Conservation (phyloP, 2,113 vertebrate species). For the Nerophis lumbriciformis region DNA sequence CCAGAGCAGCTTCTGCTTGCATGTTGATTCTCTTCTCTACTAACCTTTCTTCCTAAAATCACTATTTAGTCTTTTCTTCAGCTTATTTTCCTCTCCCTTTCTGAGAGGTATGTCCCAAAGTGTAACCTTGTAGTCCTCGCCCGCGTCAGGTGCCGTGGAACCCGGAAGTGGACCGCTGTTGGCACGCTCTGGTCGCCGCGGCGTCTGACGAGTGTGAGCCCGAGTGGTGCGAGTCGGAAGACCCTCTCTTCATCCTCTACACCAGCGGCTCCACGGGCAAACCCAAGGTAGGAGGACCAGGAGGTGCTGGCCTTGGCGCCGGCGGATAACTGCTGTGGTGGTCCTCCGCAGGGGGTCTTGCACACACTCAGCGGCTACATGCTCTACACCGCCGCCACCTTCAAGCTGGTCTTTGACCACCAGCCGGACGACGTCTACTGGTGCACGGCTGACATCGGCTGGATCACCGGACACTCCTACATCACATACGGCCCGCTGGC, state of each 20-base stretch:
- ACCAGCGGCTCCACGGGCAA: conserved; percentile 97
- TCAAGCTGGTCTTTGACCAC: conserved; percentile 94
- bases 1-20: too few relatives aligned
- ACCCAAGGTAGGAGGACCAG: conserved; percentile 78
- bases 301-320: neutral
- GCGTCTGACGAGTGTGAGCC: conserved; percentile 85
- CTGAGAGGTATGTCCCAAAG: too few relatives aligned
- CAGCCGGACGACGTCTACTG: conserved; percentile 88
- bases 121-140: neutral
- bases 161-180: conserved; percentile 81
- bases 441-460: conserved; percentile 97
- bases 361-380: conserved; percentile 93
- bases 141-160: conserved; percentile 81
- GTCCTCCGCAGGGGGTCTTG: conserved; percentile 81
- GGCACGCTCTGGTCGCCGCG: conserved; percentile 80
- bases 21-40: too few relatives aligned
- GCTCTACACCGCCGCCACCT: conserved; percentile 86
- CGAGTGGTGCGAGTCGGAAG: conserved; percentile 91
- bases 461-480: conserved; percentile 98
- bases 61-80: too few relatives aligned
- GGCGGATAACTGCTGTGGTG: too few relatives aligned
- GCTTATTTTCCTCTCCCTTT: too few relatives aligned
- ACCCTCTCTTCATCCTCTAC: conserved; percentile 93
- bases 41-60: too few relatives aligned
- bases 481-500: conserved; percentile 91